Evolutionary conservation across 1,140 invertebrate species (phyloP).

Genomic region (Monochamus saltuarius): DNA sequence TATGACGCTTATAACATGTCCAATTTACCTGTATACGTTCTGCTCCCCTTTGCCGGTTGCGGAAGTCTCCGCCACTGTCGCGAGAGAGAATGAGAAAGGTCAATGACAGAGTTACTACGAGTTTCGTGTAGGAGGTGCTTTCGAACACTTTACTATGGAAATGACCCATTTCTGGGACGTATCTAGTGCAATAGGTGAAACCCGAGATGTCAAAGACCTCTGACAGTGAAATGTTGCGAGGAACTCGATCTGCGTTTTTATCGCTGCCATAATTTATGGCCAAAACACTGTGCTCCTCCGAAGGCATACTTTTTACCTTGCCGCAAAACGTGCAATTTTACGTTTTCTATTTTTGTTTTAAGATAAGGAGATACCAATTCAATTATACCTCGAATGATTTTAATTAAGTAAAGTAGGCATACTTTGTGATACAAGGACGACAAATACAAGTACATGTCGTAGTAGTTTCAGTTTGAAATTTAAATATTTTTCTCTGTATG

Average conservation of each 20-base stretch:
- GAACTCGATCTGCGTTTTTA: neutral
- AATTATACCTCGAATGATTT: no score
- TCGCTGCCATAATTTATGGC: neutral
- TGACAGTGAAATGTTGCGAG: slow-evolving; percentile 18
- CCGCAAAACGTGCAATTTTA: neutral
- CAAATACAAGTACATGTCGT: no score
- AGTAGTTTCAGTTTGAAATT: no score
- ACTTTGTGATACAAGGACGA: no score
- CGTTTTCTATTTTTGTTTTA: no score
- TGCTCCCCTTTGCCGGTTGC: neutral
- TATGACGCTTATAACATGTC: no score
- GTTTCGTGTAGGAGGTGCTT: slow-evolving; percentile 20
- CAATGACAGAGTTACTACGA: slow-evolving; percentile 13
- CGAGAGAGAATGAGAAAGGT: slow-evolving; percentile 13
- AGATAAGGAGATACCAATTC: no score
- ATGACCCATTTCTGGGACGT: slow-evolving; percentile 17
- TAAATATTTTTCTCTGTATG: no score
- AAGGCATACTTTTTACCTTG: neutral
- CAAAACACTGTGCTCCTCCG: neutral
- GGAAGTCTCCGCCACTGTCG: neutral
- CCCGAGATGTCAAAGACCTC: slow-evolving; percentile 17
- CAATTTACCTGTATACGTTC: neutral
- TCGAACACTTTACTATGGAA: slow-evolving; percentile 6
- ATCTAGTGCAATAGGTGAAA: slow-evolving; percentile 25
- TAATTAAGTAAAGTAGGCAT: no score